These are phyloP conservation scores for Eubucco bourcierii DNA, from an alignment of 2,113 vertebrate genomes.

Conservation along the genomic window DNA sequence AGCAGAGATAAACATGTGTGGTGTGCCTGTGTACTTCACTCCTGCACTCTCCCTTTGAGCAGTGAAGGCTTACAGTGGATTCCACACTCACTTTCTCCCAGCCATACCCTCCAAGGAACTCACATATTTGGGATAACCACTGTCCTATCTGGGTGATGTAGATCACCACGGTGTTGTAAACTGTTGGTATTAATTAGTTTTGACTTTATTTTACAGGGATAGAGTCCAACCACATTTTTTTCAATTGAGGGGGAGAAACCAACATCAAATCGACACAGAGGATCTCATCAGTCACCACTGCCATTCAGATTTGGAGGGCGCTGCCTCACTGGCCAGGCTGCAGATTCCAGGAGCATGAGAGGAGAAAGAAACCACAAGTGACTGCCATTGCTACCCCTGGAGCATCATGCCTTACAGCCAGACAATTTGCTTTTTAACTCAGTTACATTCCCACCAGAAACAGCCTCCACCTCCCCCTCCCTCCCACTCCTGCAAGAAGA, in stretches of 20 bases:
- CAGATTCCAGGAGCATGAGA: slow-evolving; percentile 47
- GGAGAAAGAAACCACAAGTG: slow-evolving; percentile 17
- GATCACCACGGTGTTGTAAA: not conserved
- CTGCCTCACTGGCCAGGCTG: slow-evolving; percentile 71
- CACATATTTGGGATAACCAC: not conserved
- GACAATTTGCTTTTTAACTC: slow-evolving; percentile 67
- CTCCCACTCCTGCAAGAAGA: slow-evolving; percentile 15
- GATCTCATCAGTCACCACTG: slow-evolving; percentile 90
- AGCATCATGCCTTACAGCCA: slow-evolving; percentile 64
- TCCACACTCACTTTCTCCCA: not conserved
- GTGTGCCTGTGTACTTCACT: not conserved
- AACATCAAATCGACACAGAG: slow-evolving; percentile 74
- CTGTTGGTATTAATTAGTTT: not conserved
- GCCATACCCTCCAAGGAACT: not conserved
- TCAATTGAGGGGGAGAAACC: slow-evolving; percentile 68
- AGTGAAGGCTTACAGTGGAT: not conserved
- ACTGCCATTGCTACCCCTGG: not conserved
- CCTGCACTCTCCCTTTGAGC: not conserved
- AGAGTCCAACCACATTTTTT: slow-evolving; percentile 74
- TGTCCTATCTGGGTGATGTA: not conserved
- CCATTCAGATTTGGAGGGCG: slow-evolving; percentile 81
- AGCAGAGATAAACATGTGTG: not conserved
- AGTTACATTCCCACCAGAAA: slow-evolving; percentile 74
- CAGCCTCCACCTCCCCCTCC: slow-evolving; percentile 47
- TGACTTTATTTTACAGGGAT: slow-evolving; percentile 80